phyloP scores from a whole-genome alignment of 2,888 invertebrate genomes.

The Pyrocoelia pectoralis region DNA sequence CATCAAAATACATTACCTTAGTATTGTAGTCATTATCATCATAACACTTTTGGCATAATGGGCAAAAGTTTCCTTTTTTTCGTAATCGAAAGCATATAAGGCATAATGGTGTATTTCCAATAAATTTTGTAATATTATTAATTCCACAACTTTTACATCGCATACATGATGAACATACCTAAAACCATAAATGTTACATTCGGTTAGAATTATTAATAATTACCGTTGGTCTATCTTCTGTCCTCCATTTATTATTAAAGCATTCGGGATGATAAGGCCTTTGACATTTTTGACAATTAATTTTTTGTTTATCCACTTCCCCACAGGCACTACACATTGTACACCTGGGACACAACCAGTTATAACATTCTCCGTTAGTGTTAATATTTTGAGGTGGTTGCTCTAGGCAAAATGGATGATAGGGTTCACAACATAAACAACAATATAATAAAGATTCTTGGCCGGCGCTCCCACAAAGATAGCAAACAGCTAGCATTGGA shows the following conservation, averaged over 20 bases:
- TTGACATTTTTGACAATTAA: slow-evolving; percentile 77
- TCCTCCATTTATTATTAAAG: slow-evolving; percentile 71
- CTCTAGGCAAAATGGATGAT: slow-evolving; percentile 90
- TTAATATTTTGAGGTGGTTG: slow-evolving; percentile 51
- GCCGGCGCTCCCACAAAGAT: slow-evolving; percentile 92
- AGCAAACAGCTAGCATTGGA: slow-evolving; percentile 83
- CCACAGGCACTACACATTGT: slow-evolving; percentile 78
- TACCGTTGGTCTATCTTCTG: slow-evolving; percentile 53
- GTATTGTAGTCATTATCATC: slow-evolving; percentile 91
- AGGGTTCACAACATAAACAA: slow-evolving; percentile 93
- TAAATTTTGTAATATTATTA: slow-evolving; percentile 78
- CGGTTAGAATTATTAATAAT: slow-evolving; percentile 30
- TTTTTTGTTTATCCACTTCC: slow-evolving; percentile 54
- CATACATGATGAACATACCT: slow-evolving; percentile 78
- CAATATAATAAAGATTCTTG: slow-evolving; percentile 88
- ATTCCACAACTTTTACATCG: slow-evolving; percentile 92
- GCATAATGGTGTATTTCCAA: slow-evolving; percentile 87
- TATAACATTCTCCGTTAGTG: slow-evolving; percentile 58
- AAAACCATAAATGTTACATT: not conserved
- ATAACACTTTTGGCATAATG: slow-evolving; percentile 90
- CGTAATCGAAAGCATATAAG: slow-evolving; percentile 84
- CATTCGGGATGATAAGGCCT: slow-evolving; percentile 83
- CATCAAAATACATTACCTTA: slow-evolving; percentile 68
- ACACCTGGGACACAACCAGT: slow-evolving; percentile 90
- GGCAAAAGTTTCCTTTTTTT: slow-evolving; percentile 90